phyloP scores from a whole-genome alignment of 2,888 invertebrate genomes.

The Platycheirus albimanus region DNA sequence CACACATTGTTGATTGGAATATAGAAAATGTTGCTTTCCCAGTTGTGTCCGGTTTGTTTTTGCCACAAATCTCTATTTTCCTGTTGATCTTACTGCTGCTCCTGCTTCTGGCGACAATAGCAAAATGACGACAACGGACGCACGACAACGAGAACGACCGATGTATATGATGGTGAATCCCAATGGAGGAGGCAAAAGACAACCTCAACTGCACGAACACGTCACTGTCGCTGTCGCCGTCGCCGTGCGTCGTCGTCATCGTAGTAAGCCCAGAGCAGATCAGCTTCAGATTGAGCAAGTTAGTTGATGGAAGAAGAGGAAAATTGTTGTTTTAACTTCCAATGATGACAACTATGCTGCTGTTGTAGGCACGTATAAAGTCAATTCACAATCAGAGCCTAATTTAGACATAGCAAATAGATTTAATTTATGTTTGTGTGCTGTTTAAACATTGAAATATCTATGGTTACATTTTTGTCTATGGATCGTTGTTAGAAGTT shows the following conservation, averaged over 20 bases:
- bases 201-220: too few species aligned
- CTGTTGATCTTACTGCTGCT: neutral
- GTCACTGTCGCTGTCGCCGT: too few species aligned
- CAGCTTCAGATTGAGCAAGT: too few species aligned
- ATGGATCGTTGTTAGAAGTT: slow-evolving; percentile 65
- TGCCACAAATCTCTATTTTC: neutral
- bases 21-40: slow-evolving; percentile 17
- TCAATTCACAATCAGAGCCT: slow-evolving; percentile 66
- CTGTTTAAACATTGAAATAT: slow-evolving; percentile 20
- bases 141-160: too few species aligned
- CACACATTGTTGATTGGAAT: slow-evolving; percentile 12
- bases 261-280: neutral
- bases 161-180: slow-evolving; percentile 35
- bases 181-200: slow-evolving; percentile 19
- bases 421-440: slow-evolving; percentile 28
- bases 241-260: too few species aligned
- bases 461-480: slow-evolving; percentile 41
- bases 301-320: slow-evolving; percentile 1
- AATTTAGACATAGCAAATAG: slow-evolving; percentile 66
- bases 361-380: slow-evolving; percentile 56
- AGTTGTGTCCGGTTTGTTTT: too few species aligned
- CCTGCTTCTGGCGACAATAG: neutral
- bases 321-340: slow-evolving; percentile 60
- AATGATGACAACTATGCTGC: slow-evolving; percentile 64
- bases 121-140: neutral